Evolutionary conservation across 2,113 vertebrate species (phyloP), one percentile per base, ranked within the genome.

Genomic region (Eleginops maclovinus): DNA sequence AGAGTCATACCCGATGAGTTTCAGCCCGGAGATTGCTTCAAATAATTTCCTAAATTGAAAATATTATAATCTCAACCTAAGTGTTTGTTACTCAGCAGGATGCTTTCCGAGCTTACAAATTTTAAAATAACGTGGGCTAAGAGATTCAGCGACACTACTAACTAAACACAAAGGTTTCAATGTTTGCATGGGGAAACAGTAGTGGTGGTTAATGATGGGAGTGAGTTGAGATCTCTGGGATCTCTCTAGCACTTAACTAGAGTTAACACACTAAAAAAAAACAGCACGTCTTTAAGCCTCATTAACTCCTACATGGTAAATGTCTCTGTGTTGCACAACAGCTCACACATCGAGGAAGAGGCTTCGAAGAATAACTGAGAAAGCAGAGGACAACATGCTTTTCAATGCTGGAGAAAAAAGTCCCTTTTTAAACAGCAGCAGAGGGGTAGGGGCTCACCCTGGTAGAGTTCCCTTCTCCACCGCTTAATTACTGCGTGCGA

Each of bases 401-500:
- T 93, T 85, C 75, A 79, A 54, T 54, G 40, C 68, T 19, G 58
- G 21, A 59, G 63, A 77, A 70, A 77, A 60, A 41, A 17, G 41
- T 51, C 44, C 40, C 36, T 59, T 78, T 89, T 93, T 92, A 68
- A 82, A 76, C 81, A 85, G 74, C 76, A 66, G 83, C 77, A 81
- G 79, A 86, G 79, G 92, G 90, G 85, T 89, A 91, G 91, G 81
- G 88, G 90, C 81, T 92, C 88, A 90, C 80, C 83, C 86, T 92
- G 47, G 47, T 31, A 89, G 82, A 87, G 84, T 88, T 87, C 81
- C 88, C 88, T 88, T 93, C 86, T 74, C 82, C 83, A 88, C 88
- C 89, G 89, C 92, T 95, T 94, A 96, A 95, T 95, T 94, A 93
- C 92, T 87, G 93, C 82, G 71, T 92, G 91, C 93, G 79, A 91